These are phyloP conservation scores for Stenopsyche tienmushanensis DNA, from an alignment of 1,140 invertebrate genomes.

Conservation along the genomic window DNA sequence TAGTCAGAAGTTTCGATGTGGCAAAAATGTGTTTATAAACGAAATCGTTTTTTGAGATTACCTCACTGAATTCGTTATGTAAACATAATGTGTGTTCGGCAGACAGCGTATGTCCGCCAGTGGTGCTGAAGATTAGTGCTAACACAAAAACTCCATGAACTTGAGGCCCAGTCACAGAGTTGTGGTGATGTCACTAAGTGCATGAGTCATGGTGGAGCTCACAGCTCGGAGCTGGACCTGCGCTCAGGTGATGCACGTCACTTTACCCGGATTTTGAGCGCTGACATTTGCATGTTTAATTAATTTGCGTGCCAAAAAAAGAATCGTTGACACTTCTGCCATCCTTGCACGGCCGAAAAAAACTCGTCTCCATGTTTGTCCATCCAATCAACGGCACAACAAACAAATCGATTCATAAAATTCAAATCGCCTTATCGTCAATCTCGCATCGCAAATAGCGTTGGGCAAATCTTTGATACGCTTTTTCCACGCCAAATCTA, in stretches of 20 bases:
- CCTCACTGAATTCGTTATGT: too few species aligned
- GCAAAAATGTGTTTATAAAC: too few species aligned
- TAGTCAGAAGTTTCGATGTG: too few species aligned
- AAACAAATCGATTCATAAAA: background rate
- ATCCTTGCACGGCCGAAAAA: background rate
- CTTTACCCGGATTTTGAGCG: background rate
- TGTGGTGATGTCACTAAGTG: background rate
- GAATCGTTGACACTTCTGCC: background rate
- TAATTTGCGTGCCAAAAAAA: background rate
- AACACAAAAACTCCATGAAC: background rate
- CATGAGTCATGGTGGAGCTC: background rate
- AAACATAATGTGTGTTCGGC: background rate
- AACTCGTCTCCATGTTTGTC: background rate
- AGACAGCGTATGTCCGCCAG: background rate
- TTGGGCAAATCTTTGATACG: too few species aligned
- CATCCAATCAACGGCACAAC: background rate
- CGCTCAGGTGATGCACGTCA: background rate
- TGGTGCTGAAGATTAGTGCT: too few species aligned
- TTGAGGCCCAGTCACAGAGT: background rate
- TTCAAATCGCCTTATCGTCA: too few species aligned
- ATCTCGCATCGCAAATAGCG: too few species aligned
- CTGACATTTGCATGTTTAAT: background rate
- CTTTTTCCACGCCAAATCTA: too few species aligned
- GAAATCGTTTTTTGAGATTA: too few species aligned
- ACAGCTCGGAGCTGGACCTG: background rate